These are phyloP conservation scores for Cotesia congregata DNA, from an alignment of 2,888 invertebrate species.

Conservation along the genomic window DNA sequence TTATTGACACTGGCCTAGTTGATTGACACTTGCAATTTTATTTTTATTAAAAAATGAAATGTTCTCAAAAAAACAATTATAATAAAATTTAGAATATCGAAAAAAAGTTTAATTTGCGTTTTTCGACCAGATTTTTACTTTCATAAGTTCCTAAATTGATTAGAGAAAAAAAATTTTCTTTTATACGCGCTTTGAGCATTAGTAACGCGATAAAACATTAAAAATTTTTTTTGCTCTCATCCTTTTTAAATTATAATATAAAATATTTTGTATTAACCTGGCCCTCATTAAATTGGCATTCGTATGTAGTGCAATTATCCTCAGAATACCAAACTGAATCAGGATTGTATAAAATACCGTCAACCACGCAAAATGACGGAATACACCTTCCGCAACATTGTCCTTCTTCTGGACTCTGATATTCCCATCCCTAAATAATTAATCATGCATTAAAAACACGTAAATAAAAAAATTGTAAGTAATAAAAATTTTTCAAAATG, in stretches of 20 bases:
- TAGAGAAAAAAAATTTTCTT: too few species aligned
- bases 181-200: too few species aligned
- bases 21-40: too few species aligned
- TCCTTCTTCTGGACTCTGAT: conserved; percentile 56
- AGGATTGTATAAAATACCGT: conserved; percentile 71
- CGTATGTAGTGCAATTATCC: conserved; percentile 78
- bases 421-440: conserved; percentile 65
- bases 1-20: too few species aligned
- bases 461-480: background rate
- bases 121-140: too few species aligned
- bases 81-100: too few species aligned
- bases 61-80: too few species aligned
- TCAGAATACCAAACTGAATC: conserved; percentile 75
- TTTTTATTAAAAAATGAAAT: too few species aligned
- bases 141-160: too few species aligned
- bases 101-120: too few species aligned
- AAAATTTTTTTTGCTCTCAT: background rate
- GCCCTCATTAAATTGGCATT: conserved; percentile 68
- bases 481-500: background rate
- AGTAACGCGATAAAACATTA: too few species aligned
- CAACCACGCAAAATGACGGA: conserved; percentile 74
- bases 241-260: too few species aligned
- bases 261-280: background rate
- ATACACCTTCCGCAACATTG: conserved; percentile 79
- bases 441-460: background rate